phyloP scores from a whole-genome alignment of 2,113 vertebrate species.

The Aphyosemion australe region DNA sequence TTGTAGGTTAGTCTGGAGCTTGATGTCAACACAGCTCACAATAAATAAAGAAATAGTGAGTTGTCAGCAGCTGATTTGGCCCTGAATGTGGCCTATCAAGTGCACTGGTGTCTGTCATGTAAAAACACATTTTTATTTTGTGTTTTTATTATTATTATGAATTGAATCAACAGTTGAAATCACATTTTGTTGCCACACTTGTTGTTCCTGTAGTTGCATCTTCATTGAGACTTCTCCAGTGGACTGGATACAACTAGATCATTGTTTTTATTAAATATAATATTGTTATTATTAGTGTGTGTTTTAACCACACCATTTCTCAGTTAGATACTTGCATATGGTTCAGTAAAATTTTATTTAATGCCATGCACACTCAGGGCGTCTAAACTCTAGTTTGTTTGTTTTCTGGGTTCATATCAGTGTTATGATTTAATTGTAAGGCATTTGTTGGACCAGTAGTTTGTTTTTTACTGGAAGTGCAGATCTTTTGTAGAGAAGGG shows the following conservation, averaged over 20 bases:
- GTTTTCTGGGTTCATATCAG: neutral
- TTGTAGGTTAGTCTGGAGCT: conserved; percentile 14
- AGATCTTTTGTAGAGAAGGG: conserved; percentile 47
- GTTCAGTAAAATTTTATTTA: too few relatives aligned
- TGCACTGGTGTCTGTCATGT: conserved; percentile 30
- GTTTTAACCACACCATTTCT: too few relatives aligned
- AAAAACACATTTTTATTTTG: too few relatives aligned
- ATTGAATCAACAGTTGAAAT: conserved; percentile 65
- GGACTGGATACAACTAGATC: neutral
- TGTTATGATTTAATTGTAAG: neutral
- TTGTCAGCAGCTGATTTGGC: conserved; percentile 44
- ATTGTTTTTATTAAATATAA: too few relatives aligned
- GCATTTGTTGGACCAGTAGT: conserved; percentile 13
- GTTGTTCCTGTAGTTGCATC: conserved; percentile 19
- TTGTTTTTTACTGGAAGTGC: conserved; percentile 24
- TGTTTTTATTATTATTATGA: conserved; percentile 8
- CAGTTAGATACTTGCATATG: too few relatives aligned
- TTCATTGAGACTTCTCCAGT: neutral
- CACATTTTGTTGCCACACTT: conserved; percentile 9
- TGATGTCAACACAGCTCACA: conserved; percentile 43
- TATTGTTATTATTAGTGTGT: too few relatives aligned
- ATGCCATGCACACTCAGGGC: too few relatives aligned
- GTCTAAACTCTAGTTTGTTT: neutral
- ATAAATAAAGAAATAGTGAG: conserved; percentile 48
- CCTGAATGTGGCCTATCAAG: conserved; percentile 58